phyloP scores from a whole-genome alignment of 2,888 invertebrate genomes.

The Ophraella communa region DNA sequence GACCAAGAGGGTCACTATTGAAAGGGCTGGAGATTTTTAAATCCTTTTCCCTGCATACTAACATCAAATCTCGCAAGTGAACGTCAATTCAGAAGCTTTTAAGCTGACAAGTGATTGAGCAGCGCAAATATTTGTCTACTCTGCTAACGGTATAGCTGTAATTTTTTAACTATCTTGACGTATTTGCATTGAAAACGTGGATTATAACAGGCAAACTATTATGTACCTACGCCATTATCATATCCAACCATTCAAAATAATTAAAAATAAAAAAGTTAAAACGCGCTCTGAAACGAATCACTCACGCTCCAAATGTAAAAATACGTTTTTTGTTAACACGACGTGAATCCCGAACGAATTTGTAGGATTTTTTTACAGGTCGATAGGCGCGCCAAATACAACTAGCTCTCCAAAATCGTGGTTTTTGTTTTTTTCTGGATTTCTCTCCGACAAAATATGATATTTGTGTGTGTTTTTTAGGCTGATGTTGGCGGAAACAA shows the following conservation, averaged over 20 bases:
- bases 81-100: constrained; percentile 3
- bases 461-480: not conserved
- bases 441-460: not conserved
- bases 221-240: not conserved
- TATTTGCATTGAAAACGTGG: not conserved
- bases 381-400: constrained; percentile 4
- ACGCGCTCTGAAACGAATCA: not conserved
- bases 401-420: constrained; percentile 4
- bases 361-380: constrained; percentile 1
- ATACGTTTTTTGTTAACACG: not conserved
- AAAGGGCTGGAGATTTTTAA: constrained; percentile 3
- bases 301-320: constrained; percentile 1
- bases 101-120: not conserved
- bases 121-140: not conserved
- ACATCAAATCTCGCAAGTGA: constrained; percentile 1
- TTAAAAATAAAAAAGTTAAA: too few relatives aligned
- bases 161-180: too few relatives aligned
- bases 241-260: constrained; percentile 6
- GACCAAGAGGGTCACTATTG: constrained; percentile 9
- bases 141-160: too few relatives aligned
- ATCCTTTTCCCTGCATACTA: not conserved
- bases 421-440: not conserved
- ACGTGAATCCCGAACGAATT: not conserved
- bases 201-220: not conserved
- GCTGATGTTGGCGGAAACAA: not conserved